Percentiles rank a stretch among this genome's conserved stretches.
Evolutionary conservation across 1,140 invertebrate genomes (phyloP).

Genomic region (Frieseomelitta varia): DNA sequence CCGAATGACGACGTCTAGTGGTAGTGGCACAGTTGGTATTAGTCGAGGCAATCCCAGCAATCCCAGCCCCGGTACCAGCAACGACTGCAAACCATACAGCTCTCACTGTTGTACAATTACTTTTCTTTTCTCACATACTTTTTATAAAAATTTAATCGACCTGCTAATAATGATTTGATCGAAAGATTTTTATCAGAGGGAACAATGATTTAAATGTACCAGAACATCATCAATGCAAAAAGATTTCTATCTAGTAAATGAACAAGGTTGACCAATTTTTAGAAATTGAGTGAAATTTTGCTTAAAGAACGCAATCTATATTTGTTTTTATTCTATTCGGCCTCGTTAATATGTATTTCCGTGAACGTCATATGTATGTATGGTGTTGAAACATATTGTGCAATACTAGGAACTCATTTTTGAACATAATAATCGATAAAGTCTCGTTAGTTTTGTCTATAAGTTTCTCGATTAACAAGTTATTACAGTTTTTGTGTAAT

Average conservation of each 20-base stretch:
- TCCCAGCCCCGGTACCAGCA: slow-evolving; percentile 77
- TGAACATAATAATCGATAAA: slow-evolving; percentile 1
- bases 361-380: neutral
- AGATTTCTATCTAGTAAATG: neutral
- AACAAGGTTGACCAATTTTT: neutral
- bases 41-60: slow-evolving; percentile 75
- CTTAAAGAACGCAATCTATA: neutral
- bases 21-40: slow-evolving; percentile 77
- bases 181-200: neutral
- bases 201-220: neutral
- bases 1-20: slow-evolving; percentile 81
- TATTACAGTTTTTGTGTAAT: neutral
- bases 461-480: neutral
- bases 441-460: neutral
- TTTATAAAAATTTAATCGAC: slow-evolving; percentile 4
- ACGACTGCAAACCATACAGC: slow-evolving; percentile 79
- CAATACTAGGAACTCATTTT: slow-evolving; percentile 31
- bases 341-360: slow-evolving; percentile 2
- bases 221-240: neutral
- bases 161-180: neutral
- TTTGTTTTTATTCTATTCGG: slow-evolving; percentile 2
- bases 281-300: neutral
- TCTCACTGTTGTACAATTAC: slow-evolving; percentile 72
- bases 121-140: slow-evolving; percentile 16
- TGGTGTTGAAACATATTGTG: slow-evolving; percentile 37